Percentiles rank a stretch among this genome's conserved stretches.
These are phyloP conservation scores for Ooceraea biroi DNA, from an alignment of 1,140 invertebrate species.

Conservation along the genomic window DNA sequence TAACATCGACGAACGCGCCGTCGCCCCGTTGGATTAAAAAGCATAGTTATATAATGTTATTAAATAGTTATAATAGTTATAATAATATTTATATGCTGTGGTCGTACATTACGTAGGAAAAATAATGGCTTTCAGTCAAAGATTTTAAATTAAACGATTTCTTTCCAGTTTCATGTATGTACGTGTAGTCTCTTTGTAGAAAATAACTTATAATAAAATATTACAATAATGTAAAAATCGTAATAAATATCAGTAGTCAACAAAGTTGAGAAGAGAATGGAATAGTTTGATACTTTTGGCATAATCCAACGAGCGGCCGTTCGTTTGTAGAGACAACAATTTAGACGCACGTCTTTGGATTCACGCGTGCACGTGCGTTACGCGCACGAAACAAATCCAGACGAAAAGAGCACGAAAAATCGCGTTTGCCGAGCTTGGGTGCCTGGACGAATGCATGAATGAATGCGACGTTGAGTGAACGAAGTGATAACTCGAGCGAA, in stretches of 20 bases:
- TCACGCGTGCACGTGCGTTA: conserved; percentile 3
- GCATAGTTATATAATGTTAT: not conserved
- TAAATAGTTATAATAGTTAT: too few species aligned
- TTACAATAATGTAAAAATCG: not conserved
- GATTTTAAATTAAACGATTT: not conserved
- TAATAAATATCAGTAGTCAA: not conserved
- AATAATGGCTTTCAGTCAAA: not conserved
- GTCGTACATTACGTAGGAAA: not conserved
- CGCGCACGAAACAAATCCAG: not conserved
- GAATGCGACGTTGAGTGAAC: not conserved
- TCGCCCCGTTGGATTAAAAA: conserved; percentile 24
- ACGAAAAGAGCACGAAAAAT: conserved; percentile 23
- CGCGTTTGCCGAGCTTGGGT: not conserved
- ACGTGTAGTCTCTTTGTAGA: too few species aligned
- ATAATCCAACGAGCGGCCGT: conserved; percentile 34
- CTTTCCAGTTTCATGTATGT: not conserved
- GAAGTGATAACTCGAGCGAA: conserved; percentile 4
- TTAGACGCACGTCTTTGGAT: conserved; percentile 3
- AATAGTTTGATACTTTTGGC: not conserved
- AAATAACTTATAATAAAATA: not conserved
- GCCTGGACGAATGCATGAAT: not conserved
- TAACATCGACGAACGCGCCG: conserved; percentile 32
- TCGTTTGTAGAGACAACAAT: conserved; percentile 25
- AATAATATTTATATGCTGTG: conserved; percentile 1
- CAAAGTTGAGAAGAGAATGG: not conserved